These are phyloP conservation scores for Nematostella vectensis DNA, from an alignment of 92 coral and sea anemone genomes.

Conservation along the genomic window DNA sequence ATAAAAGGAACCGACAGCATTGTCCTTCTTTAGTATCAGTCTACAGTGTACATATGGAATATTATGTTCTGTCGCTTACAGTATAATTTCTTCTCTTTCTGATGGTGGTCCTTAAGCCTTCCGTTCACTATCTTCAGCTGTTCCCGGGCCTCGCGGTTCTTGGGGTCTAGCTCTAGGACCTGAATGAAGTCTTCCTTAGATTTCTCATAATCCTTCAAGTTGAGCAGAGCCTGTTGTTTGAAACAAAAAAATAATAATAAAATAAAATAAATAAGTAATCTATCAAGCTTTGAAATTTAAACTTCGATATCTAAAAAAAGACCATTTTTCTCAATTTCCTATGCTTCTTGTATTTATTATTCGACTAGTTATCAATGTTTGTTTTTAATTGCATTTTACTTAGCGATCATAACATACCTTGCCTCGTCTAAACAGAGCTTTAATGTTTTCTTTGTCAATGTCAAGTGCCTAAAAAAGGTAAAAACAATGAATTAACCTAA, in stretches of 20 bases:
- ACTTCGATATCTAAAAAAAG: no score
- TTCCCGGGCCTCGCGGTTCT: slow-evolving; percentile 65
- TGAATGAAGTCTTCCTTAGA: slow-evolving; percentile 59
- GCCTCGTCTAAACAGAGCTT: slow-evolving; percentile 85
- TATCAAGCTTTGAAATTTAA: no score
- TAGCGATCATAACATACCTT: slow-evolving; percentile 67
- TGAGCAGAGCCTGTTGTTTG: slow-evolving; percentile 72
- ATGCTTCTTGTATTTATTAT: no score
- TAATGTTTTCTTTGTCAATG: slow-evolving; percentile 61
- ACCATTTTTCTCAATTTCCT: no score
- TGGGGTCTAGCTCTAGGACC: slow-evolving; percentile 70
- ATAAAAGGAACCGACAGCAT: no score
- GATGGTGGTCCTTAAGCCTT: slow-evolving; percentile 44
- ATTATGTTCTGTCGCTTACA: no score
- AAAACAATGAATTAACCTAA: neutral
- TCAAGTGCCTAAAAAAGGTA: slow-evolving; percentile 57
- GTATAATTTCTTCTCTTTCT: slow-evolving; percentile 62
- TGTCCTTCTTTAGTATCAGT: no score
- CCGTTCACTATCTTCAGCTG: slow-evolving; percentile 52
- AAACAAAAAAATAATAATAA: neutral
- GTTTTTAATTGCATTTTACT: no score
- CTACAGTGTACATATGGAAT: no score
- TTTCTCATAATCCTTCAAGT: slow-evolving; percentile 59
- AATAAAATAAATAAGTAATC: neutral
- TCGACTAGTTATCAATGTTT: no score